Evolutionary conservation across 2,888 invertebrate genomes (phyloP).

Genomic region (Agriopis leucophaearia): DNA sequence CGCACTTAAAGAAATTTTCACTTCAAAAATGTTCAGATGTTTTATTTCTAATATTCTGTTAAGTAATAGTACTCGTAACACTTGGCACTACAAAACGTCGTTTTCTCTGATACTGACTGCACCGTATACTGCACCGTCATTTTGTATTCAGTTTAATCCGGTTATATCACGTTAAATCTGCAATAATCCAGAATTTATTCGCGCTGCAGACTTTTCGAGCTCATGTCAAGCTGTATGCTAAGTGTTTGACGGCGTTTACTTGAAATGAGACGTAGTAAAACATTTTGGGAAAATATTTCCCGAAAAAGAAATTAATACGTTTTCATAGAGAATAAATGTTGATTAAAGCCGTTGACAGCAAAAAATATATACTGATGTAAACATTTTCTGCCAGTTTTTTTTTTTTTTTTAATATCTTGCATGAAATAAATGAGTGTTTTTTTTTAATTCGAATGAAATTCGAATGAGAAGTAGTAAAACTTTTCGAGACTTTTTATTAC

Average conservation of each 20-base stretch:
- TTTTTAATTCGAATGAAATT: too few species aligned
- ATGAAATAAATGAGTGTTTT: too few species aligned
- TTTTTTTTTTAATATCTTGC: too few species aligned
- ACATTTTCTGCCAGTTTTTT: too few species aligned
- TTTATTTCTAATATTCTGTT: neutral
- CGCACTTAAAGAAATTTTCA: too few species aligned
- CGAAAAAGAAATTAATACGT: neutral
- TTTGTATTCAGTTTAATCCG: slow-evolving; percentile 51
- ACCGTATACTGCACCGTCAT: slow-evolving; percentile 24
- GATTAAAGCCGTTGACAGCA: too few species aligned
- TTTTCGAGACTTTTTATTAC: neutral
- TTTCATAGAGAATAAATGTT: neutral
- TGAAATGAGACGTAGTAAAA: neutral
- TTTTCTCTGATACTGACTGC: slow-evolving; percentile 30
- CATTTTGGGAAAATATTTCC: neutral
- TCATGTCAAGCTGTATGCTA: slow-evolving; percentile 20
- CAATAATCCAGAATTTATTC: slow-evolving; percentile 55
- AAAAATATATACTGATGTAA: too few species aligned
- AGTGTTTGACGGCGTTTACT: slow-evolving; percentile 24
- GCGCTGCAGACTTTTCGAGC: slow-evolving; percentile 36
- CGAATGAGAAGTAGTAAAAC: too few species aligned
- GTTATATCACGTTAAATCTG: slow-evolving; percentile 52
- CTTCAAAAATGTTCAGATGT: too few species aligned
- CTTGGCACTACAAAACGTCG: neutral
- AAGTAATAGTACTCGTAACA: neutral